Evolutionary conservation across 2,888 invertebrate genomes (phyloP).

Genomic region (Polia nebulosa): DNA sequence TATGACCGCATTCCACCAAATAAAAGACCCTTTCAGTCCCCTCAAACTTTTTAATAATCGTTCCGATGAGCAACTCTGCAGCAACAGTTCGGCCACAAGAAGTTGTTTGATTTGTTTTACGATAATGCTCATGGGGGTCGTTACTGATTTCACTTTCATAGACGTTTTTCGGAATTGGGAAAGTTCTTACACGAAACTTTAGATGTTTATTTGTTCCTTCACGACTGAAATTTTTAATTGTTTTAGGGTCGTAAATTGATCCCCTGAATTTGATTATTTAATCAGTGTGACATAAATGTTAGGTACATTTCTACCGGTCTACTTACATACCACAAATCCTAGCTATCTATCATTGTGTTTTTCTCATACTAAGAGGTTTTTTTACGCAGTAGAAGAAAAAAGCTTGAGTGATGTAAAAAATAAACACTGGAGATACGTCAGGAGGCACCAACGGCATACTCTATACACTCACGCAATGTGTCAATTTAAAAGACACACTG

Average conservation of each 20-base stretch:
- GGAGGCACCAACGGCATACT: constrained; percentile 10
- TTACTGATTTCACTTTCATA: constrained; percentile 57
- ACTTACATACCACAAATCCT: not conserved
- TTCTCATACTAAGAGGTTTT: not conserved
- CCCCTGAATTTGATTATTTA: not conserved
- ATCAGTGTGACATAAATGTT: not conserved
- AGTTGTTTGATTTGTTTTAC: constrained; percentile 53
- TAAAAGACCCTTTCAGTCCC: constrained; percentile 24
- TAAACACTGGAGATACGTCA: constrained; percentile 22
- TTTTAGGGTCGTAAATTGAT: not conserved
- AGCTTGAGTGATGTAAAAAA: constrained; percentile 27
- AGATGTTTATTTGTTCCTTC: constrained; percentile 47
- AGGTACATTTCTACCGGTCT: too few species aligned
- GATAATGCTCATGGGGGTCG: constrained; percentile 39
- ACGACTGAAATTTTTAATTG: constrained; percentile 25
- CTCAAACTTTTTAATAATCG: constrained; percentile 44
- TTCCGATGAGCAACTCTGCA: constrained; percentile 47
- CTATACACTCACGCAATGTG: constrained; percentile 35
- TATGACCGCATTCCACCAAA: constrained; percentile 28
- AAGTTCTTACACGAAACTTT: constrained; percentile 36
- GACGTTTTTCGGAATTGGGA: constrained; percentile 36
- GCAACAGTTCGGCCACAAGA: constrained; percentile 53
- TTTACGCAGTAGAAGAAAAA: constrained; percentile 6
- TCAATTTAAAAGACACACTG: constrained; percentile 51
- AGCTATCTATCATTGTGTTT: not conserved